A percentile compares a stretch with the other conserved stretches of the same genome.
Evolutionary conservation across 2,797 vertebrate species (phyloP).

Genomic region (Mormyrops attenuatus): DNA sequence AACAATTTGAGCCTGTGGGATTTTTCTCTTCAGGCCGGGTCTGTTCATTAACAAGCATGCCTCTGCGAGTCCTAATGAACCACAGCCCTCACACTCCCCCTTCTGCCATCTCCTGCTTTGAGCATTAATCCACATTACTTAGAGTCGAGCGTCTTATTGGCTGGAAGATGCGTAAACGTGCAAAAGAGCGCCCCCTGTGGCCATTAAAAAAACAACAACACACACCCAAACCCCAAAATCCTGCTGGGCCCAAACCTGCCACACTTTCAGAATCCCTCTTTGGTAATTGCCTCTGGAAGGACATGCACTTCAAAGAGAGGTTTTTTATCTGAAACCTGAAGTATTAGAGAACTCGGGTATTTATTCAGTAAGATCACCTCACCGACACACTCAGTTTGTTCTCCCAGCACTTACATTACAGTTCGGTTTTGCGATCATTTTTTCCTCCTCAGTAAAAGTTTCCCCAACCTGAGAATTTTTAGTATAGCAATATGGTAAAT

Average conservation of each 20-base stretch:
- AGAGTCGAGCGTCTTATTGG: slow-evolving; percentile 14
- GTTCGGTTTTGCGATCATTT: background rate
- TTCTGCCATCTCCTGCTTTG: background rate
- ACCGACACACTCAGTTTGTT: background rate
- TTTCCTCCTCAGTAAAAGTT: background rate
- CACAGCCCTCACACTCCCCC: background rate
- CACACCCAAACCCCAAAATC: background rate
- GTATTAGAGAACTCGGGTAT: background rate
- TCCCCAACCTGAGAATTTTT: background rate
- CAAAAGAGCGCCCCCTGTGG: background rate
- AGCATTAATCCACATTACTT: slow-evolving; percentile 13
- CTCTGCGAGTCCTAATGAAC: background rate
- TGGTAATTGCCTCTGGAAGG: slow-evolving; percentile 15
- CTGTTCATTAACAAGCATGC: background rate
- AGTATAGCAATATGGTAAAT: background rate
- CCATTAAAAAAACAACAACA: slow-evolving; percentile 12
- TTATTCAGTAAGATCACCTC: background rate
- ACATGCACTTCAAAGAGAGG: slow-evolving; percentile 27
- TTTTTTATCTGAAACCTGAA: slow-evolving; percentile 16
- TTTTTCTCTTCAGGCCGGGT: background rate
- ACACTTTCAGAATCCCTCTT: background rate
- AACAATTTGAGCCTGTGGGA: background rate
- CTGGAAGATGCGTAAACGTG: slow-evolving; percentile 6
- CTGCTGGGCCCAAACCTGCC: background rate
- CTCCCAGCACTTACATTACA: background rate